These are phyloP conservation scores for Drosophila parthenogenetica DNA, from an alignment of 2,888 invertebrate species.

Conservation along the genomic window DNA sequence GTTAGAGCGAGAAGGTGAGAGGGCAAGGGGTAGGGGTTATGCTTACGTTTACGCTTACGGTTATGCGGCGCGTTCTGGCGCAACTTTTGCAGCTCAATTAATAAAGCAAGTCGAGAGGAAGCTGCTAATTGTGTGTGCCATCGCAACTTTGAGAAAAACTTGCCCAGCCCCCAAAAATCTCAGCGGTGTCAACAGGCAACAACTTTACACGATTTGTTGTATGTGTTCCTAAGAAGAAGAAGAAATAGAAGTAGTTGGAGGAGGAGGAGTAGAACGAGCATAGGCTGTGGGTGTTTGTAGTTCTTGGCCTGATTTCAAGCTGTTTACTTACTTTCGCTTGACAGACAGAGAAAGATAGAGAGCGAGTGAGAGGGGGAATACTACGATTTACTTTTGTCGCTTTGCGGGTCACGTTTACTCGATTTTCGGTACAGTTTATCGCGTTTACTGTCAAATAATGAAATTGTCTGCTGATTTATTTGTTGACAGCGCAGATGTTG, in stretches of 20 bases:
- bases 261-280: no score
- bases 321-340: conserved; percentile 48
- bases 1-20: conserved; percentile 8
- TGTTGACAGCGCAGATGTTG: conserved; percentile 80
- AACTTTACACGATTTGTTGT: conserved; percentile 49
- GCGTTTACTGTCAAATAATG: conserved; percentile 81
- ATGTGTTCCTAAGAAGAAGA: conserved; percentile 7
- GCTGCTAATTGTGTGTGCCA: conserved; percentile 78
- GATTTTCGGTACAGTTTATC: conserved; percentile 76
- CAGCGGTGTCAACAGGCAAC: conserved; percentile 60
- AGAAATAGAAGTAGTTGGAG: not conserved
- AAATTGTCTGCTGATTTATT: conserved; percentile 81
- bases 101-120: conserved; percentile 77
- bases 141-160: conserved; percentile 65
- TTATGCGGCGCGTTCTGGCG: conserved; percentile 57
- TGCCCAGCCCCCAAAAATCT: conserved; percentile 48
- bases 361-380: not conserved
- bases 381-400: conserved; percentile 15
- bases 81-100: conserved; percentile 81
- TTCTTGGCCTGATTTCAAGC: conserved; percentile 23
- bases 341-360: not conserved
- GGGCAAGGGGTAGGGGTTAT: conserved; percentile 33
- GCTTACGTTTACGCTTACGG: conserved; percentile 57
- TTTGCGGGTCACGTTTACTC: conserved; percentile 65
- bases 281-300: conserved; percentile 1